phyloP scores from a whole-genome alignment of 2,113 vertebrate species.

The Eupsittula cactorum region DNA sequence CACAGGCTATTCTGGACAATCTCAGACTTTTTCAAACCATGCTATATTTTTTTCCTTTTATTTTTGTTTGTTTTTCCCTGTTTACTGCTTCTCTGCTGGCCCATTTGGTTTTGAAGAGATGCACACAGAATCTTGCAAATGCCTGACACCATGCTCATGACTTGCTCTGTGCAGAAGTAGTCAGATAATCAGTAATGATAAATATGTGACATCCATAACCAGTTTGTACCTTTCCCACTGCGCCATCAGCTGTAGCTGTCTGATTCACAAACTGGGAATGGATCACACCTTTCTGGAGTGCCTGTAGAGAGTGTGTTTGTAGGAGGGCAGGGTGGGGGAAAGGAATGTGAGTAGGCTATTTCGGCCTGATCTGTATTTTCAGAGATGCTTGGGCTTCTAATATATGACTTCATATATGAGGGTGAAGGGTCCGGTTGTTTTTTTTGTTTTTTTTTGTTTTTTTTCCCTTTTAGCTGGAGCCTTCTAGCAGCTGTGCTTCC shows the following conservation, averaged over 20 bases:
- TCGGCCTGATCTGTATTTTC: neutral
- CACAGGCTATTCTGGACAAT: neutral
- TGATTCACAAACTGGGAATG: neutral
- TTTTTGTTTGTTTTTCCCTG: neutral
- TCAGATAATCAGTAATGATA: neutral
- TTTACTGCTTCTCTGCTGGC: neutral
- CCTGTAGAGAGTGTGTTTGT: neutral
- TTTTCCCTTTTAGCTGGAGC: neutral
- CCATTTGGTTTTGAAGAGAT: neutral
- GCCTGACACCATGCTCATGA: neutral
- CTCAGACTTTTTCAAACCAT: neutral
- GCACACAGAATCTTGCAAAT: neutral
- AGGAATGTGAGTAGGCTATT: neutral
- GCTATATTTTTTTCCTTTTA: fast-evolving
- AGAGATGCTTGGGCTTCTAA: neutral
- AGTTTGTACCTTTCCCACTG: neutral
- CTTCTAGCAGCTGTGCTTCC: neutral
- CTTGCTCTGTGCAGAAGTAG: neutral
- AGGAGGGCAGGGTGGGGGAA: neutral
- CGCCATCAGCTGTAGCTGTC: neutral
- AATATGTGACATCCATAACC: neutral
- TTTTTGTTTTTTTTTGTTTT: neutral
- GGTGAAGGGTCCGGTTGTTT: neutral
- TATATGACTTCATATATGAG: neutral
- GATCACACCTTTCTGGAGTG: neutral